Evolutionary conservation across 2,113 vertebrate genomes (phyloP), one percentile per base, ranked within the genome.

Genomic region (Hiodon alosoides): DNA sequence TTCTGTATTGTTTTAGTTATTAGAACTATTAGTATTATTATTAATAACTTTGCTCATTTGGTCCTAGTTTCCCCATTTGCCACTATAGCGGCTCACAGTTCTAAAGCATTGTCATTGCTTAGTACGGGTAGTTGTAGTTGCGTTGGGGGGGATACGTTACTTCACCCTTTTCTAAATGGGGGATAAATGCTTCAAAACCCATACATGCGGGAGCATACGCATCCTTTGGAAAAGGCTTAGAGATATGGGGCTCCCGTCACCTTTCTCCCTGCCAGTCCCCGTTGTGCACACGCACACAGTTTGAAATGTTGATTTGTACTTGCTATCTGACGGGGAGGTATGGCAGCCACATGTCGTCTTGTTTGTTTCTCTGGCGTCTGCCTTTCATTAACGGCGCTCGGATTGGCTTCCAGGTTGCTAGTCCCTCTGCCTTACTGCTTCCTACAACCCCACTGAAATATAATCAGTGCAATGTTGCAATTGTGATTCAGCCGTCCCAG

Each of bases 301-400:
- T 71, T 31, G 57, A 71, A 53, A 7, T 67, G 8, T 67, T 1
- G 13, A 31, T 31, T 62, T 68, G 72, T 65, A 10, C 48, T 31
- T 52, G 17, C 71, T 71, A 74, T 74, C 72, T 17, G 73, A 17
- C 4, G 68, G 77, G 75, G 72, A 79, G 85, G 83, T 80, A 77
- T 85, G 85, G 79, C 81, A 10, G 55, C 84, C 84, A 86, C 82
- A 81, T 90, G 85, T 67, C 76, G 74, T 50, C 79, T 65, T 85
- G 84, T 83, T 86, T 84, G 80, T 82, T 83, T 76, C 76, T 74
- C 67, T 51, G 61, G 69, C 78, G 80, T 79, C 81, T 85, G 85
- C 79, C 84, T 83, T 80, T 83, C 81, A 86, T 87, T 86, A 86
- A 82, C 54, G 57, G 67, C 57, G 60, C 75, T 60, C 77, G 73